phyloP scores from a whole-genome alignment of 2,797 vertebrate species.

The Protosalanx chinensis region DNA sequence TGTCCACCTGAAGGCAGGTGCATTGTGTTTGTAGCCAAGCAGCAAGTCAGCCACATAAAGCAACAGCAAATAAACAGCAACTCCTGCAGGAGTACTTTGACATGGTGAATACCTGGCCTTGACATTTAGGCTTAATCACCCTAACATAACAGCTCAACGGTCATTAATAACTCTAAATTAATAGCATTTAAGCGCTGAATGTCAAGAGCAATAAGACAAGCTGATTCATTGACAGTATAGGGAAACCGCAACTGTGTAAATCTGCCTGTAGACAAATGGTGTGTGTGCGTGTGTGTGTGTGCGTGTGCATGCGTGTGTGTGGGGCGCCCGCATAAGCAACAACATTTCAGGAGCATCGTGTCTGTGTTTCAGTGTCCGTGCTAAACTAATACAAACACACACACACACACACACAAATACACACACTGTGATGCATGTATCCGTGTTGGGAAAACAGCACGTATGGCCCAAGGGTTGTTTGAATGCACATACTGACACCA shows the following conservation, averaged over 20 bases:
- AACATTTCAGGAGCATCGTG: constrained; percentile 30
- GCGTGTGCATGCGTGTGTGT: constrained; percentile 34
- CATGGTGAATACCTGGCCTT: constrained; percentile 23
- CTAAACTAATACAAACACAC: constrained; percentile 37
- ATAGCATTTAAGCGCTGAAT: constrained; percentile 40
- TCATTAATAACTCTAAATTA: constrained; percentile 34
- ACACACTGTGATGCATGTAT: constrained; percentile 8
- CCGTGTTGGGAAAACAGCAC: constrained; percentile 12
- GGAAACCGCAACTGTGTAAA: constrained; percentile 13
- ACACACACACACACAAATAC: constrained; percentile 23
- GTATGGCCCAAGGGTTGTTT: constrained; percentile 28
- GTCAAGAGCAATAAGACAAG: constrained; percentile 32
- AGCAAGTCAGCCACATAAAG: too few species aligned
- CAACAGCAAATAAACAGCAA: too few species aligned
- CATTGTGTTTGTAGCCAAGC: too few species aligned
- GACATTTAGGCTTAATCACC: constrained; percentile 44
- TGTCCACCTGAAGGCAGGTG: constrained; percentile 23
- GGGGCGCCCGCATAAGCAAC: constrained; percentile 33
- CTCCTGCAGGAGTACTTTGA: not conserved
- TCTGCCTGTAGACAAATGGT: constrained; percentile 5
- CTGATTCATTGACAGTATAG: constrained; percentile 37
- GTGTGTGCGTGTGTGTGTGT: constrained; percentile 29
- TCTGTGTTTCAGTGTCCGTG: constrained; percentile 17
- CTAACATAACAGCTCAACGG: constrained; percentile 26
- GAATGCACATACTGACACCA: constrained; percentile 12